Percentiles rank a stretch among this genome's conserved stretches.
phyloP scores from a whole-genome alignment of 2,888 invertebrate species.

The Callyntrura guangdongensis region DNA sequence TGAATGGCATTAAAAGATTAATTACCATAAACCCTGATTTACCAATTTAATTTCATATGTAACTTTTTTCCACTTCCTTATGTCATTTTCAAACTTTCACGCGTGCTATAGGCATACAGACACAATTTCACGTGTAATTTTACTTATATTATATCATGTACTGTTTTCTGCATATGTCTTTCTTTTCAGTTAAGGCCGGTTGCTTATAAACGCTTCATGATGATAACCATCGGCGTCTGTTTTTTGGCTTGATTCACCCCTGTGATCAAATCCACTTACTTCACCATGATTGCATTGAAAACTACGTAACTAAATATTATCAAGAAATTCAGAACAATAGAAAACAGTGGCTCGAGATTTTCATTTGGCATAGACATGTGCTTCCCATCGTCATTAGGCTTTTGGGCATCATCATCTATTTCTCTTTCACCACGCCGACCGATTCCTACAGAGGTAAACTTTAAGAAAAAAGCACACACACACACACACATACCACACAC shows the following conservation, averaged over 20 bases:
- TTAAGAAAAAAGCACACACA: too few relatives aligned
- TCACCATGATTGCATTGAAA: background rate
- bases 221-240: too few relatives aligned
- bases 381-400: background rate
- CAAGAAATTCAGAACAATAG: slow-evolving; percentile 49
- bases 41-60: background rate
- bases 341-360: slow-evolving; percentile 53
- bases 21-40: background rate
- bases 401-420: background rate
- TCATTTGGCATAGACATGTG: slow-evolving; percentile 37
- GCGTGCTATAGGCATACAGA: too few relatives aligned
- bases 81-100: too few relatives aligned
- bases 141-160: too few relatives aligned
- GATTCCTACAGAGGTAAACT: too few relatives aligned
- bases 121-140: too few relatives aligned
- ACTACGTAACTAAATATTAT: too few relatives aligned
- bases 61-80: slow-evolving; percentile 1
- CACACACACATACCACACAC: background rate
- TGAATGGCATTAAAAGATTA: background rate
- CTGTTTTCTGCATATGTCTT: background rate
- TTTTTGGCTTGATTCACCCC: background rate
- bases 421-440: background rate
- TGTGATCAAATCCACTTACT: slow-evolving; percentile 9
- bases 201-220: background rate
- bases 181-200: background rate